Base-by-base conservation (phyloP, 2,888 invertebrate species). In the Perithous albicinctus region DNA sequence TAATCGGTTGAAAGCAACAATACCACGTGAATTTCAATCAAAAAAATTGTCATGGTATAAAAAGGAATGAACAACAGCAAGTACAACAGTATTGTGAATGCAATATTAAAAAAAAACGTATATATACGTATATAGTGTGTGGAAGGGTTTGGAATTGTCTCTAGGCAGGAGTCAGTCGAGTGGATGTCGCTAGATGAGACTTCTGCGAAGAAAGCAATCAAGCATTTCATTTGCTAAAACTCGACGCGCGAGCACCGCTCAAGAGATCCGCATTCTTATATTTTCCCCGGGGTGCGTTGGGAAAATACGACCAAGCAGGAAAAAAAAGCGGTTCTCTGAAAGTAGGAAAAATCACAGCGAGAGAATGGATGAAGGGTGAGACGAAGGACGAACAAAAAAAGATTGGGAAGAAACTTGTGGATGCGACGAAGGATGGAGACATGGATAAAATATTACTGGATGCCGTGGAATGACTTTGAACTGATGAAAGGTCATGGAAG, bases 201-300 rank as follows among this genome's bases (percentile, higher is more conserved):
- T 29, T 38, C 51, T 43, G 59, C 41, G 78, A 78, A 64, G 78
- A 74, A 81, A 81, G 78, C 81, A 81, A 81, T 81, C 81, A 81
- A 67, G 78, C 81, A 81, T 81, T 81, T 78, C 81, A 81, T 81
- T 81, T 81, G 78, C 56, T 20, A 32, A 64, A 69, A 56, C 48
- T n/a, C 35, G 23, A 15, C 59, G 59, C 59, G 12, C 32, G 29
- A n/a, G n/a, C 15, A 8, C 32, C 7, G 18, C 10, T 29, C 29
- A 38, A 51, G 38, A 29, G 48, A 67, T 41, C 72, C 38, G 64
- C 48, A 54, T 76, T 73, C 35, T 66, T 74, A 77, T 74, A 77
- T 83, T 77, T 59, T 72, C 73, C 63, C 54, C 35, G 63, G 51
- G 70, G 66, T 69, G 73, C 46, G 59, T 63, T 38, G 54, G 48